Percentiles rank a stretch among this genome's conserved stretches.
These are phyloP conservation scores for Tuberolachnus salignus DNA, from an alignment of 2,888 invertebrate genomes.

Conservation along the genomic window DNA sequence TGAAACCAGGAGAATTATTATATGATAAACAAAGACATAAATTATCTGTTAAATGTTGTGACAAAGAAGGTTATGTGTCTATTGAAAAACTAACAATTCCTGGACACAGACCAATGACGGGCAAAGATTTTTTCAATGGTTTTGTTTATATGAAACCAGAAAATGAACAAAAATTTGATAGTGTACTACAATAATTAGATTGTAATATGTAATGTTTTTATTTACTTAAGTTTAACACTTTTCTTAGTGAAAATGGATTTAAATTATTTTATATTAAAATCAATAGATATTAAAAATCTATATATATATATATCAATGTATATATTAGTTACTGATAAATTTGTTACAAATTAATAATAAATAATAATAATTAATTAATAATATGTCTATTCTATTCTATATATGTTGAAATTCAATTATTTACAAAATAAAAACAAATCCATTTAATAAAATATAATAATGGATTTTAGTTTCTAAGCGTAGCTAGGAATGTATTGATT, in stretches of 20 bases:
- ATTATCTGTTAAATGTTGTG: constrained; percentile 72
- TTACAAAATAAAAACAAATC: not conserved
- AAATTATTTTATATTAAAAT: not conserved
- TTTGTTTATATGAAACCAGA: constrained; percentile 70
- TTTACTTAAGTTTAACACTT: not conserved
- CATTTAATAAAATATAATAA: too few species aligned
- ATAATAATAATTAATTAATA: not conserved
- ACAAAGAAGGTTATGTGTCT: constrained; percentile 70
- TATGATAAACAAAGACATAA: constrained; percentile 66
- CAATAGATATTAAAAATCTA: too few species aligned
- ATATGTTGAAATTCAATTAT: not conserved
- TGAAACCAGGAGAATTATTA: constrained; percentile 14
- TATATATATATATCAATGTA: not conserved
- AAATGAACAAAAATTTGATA: constrained; percentile 34
- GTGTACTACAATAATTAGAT: not conserved
- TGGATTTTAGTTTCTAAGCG: too few species aligned
- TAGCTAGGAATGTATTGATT: too few species aligned
- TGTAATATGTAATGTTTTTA: not conserved
- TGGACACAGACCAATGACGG: constrained; percentile 75
- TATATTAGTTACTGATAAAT: constrained; percentile 1
- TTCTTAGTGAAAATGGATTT: not conserved
- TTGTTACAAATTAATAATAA: not conserved
- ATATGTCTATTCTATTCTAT: not conserved
- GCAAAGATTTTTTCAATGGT: constrained; percentile 85
- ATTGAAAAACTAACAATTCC: constrained; percentile 71